Evolutionary conservation across 1,140 invertebrate genomes (phyloP), one percentile per base, ranked within the genome.

Genomic region (Rhopalosiphum maidis): DNA sequence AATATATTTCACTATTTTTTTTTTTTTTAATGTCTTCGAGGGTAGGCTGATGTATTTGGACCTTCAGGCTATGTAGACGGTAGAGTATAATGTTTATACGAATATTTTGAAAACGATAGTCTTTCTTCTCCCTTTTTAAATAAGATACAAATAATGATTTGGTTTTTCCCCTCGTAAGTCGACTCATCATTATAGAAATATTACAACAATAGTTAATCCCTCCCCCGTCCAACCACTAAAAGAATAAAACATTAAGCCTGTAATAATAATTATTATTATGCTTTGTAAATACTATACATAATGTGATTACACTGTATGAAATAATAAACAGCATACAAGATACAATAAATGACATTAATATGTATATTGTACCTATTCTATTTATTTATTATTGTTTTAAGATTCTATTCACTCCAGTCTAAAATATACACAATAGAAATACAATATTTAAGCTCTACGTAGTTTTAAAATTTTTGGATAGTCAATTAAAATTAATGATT

Each of bases 141-240:
- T 68, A 90, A 18, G 35, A 68, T 60, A 90, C 54, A 60, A 90
- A 90, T 90, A 90, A 90, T 68, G 54, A 90, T 68, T 43, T 46
- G 46, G 11, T 90, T 90, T 90, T 54, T 68, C 15, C 37, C 55
- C 89, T 68, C 11, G 7, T 90, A 90, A 43, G 35, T 55, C 23
- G 25, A 55, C 37, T 68, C 54, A n/a, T 90, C 35, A 43, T 68
- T 43, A 60, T 90, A 60, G 51, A 90, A 90, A 68, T 90, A 68
- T 68, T 46, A 90, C 37, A 68, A 68, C 54, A 90, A 68, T 43
- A 90, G 46, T 68, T 68, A 60, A 68, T 25, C 55, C 23, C 15
- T 37, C 25, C 9, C 37, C 1, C 46, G n/a, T n/a, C 9, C 41
- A 41, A 11, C 0, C 51, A n/a, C n/a, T 90, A 35, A 43, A 90